Evolutionary conservation across 2,113 vertebrate genomes (phyloP), one percentile per base, ranked within the genome.

Genomic region (Eublepharis macularius): DNA sequence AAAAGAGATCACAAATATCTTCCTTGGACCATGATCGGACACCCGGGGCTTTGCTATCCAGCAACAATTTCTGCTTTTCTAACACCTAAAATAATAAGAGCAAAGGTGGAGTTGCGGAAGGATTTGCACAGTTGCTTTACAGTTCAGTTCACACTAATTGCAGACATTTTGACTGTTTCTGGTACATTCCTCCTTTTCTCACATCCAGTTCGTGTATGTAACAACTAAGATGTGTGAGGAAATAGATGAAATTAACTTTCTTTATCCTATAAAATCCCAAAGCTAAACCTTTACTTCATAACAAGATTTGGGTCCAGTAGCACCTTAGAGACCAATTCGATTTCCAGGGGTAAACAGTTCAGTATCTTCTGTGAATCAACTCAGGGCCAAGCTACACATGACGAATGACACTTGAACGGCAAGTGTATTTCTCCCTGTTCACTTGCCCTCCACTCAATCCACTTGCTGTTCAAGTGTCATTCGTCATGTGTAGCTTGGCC

Each of bases 1-100:
- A 21, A 1, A 3, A 0, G 0, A 10, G 19, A 75, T 80, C 83
- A 86, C 0, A 0, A 39, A 51, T 36, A 1, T 0, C 0, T 29
- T 75, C 70, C 70, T 5, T 0, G 0, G 74, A 80, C 76, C 43
- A 47, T 24, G 32, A 81, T 65, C 1, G 0, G 76, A 49, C 63
- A 75, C 63, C 81, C 13, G 9, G 0, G 1, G 21, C 29, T 41
- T 36, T 17, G 1, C 26, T 10, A 10, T 4, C 47, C 82, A 41
- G 86, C 57, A 81, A 16, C 84, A 17, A 2, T 32, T 60, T 66
- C 49, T 49, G 70, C 32, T 54, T 76, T 65, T 45, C 17, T n/a
- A 65, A n/a, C 41, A n/a, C 54, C 21, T 16, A 68, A 70, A 72
- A 14, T 43, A 81, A 13, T 8, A 13, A 1, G 0, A 1, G 0